phyloP scores from a whole-genome alignment of 2,113 vertebrate genomes.

The Zosterops japonicus region DNA sequence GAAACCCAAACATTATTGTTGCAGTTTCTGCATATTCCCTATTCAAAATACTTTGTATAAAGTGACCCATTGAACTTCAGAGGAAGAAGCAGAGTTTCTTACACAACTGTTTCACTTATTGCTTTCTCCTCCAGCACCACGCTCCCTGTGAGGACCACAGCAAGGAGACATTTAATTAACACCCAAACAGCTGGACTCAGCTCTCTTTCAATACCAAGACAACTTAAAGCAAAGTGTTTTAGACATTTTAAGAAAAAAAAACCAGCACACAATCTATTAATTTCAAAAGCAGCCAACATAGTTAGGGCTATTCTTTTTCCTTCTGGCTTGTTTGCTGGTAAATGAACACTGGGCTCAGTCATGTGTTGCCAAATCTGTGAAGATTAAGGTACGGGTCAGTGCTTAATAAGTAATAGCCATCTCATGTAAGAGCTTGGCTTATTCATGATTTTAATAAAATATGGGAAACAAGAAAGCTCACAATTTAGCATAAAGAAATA shows the following conservation, averaged over 20 bases:
- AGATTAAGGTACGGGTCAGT: neutral
- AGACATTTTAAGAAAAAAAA: neutral
- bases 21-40: neutral
- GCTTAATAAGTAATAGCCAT: neutral
- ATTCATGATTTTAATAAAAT: neutral
- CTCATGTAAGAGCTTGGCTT: neutral
- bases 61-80: neutral
- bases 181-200: neutral
- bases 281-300: neutral
- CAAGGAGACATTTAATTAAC: neutral
- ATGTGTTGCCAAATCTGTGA: neutral
- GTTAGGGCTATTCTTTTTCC: neutral
- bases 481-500: neutral
- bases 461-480: neutral
- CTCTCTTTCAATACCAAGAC: neutral
- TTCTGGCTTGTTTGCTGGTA: neutral
- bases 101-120: neutral
- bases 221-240: neutral
- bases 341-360: neutral
- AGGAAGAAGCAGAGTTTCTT: neutral
- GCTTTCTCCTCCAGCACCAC: neutral
- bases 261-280: neutral
- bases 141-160: neutral
- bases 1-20: neutral
- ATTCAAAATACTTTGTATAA: neutral